These are phyloP conservation scores for Entomobrya multifasciata DNA, from an alignment of 2,888 invertebrate species.

Conservation along the genomic window DNA sequence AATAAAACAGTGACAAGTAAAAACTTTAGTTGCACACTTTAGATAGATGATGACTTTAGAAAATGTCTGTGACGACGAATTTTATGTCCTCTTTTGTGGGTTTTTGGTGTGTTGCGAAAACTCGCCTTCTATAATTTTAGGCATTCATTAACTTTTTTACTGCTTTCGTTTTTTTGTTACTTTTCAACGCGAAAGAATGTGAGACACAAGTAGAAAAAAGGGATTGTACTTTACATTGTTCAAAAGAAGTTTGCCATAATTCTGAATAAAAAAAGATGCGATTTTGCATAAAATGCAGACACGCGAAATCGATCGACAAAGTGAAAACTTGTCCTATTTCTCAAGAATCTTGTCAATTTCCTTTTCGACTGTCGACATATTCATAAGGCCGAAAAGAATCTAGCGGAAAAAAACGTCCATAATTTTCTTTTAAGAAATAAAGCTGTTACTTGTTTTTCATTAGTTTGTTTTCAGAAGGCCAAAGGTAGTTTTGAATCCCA, in stretches of 20 bases:
- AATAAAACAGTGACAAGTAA: constrained; percentile 42
- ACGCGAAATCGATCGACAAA: constrained; percentile 9
- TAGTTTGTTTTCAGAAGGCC: constrained; percentile 8
- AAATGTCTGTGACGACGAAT: background rate
- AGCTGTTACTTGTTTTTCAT: background rate
- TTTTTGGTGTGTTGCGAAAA: background rate
- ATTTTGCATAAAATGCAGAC: constrained; percentile 13
- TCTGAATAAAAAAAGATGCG: too few relatives aligned
- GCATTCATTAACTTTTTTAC: background rate
- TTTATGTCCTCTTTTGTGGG: constrained; percentile 31
- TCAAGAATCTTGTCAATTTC: background rate
- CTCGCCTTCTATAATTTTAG: background rate
- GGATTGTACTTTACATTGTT: too few relatives aligned
- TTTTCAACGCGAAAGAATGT: background rate
- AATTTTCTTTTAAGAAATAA: constrained; percentile 25
- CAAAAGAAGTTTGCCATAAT: too few relatives aligned
- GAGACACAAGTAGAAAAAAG: too few relatives aligned
- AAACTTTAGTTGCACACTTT: constrained; percentile 33
- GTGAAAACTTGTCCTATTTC: background rate
- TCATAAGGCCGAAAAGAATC: background rate
- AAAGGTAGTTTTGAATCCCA: background rate
- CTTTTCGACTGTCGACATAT: background rate
- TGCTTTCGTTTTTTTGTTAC: too few relatives aligned
- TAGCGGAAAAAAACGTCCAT: background rate
- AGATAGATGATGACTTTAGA: constrained; percentile 17